These are phyloP conservation scores for Acipenser ruthenus DNA, from an alignment of 2,797 vertebrate species.

Conservation along the genomic window DNA sequence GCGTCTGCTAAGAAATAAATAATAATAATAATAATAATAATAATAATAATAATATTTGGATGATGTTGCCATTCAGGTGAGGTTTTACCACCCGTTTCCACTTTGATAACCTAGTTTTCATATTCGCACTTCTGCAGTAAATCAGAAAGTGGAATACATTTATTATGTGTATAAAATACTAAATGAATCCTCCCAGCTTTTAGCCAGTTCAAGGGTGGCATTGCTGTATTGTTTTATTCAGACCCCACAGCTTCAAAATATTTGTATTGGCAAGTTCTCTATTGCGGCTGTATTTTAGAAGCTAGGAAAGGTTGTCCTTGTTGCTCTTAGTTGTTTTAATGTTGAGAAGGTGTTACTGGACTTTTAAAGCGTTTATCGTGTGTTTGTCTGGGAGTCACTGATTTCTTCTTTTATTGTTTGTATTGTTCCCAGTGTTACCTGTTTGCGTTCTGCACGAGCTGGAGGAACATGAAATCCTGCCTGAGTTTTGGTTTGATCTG, in stretches of 20 bases:
- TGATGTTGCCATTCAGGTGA: background rate
- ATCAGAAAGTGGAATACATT: background rate
- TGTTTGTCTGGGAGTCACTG: background rate
- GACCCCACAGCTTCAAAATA: too few relatives aligned
- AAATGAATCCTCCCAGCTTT: too few relatives aligned
- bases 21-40: too few relatives aligned
- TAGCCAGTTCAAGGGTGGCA: too few relatives aligned
- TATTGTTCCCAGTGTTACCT: constrained; percentile 77
- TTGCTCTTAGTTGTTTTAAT: constrained; percentile 11
- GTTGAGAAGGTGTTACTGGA: too few relatives aligned
- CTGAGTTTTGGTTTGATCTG: constrained; percentile 88
- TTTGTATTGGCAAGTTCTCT: too few relatives aligned
- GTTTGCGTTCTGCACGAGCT: constrained; percentile 81
- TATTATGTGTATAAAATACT: background rate
- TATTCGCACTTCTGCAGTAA: background rate
- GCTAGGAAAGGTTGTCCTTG: constrained; percentile 40
- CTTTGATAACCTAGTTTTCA: background rate
- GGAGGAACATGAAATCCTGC: constrained; percentile 89
- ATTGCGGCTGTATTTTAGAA: background rate
- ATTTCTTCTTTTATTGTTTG: constrained; percentile 1
- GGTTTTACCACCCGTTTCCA: background rate
- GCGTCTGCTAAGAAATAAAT: too few relatives aligned
- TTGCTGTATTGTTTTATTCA: too few relatives aligned
- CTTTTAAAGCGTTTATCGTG: too few relatives aligned
- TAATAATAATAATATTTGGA: too few relatives aligned